Conservation (phyloP, 2,888 invertebrate genomes). For the Cecidostiba fungosa region DNA sequence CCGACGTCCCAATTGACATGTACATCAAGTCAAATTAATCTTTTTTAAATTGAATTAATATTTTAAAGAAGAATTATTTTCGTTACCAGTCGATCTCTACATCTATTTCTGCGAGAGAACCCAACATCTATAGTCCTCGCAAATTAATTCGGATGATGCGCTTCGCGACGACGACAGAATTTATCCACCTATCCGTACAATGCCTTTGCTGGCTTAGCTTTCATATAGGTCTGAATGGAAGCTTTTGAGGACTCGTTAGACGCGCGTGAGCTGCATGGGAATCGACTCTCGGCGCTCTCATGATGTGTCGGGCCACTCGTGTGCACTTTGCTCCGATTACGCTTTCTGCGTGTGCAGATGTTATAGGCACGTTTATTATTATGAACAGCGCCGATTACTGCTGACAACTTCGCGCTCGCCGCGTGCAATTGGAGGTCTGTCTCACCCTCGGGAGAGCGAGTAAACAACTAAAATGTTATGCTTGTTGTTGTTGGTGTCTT, state of each 20-base stretch:
- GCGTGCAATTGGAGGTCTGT: not conserved
- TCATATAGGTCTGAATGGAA: conserved; percentile 62
- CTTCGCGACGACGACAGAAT: not conserved
- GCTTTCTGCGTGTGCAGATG: not conserved
- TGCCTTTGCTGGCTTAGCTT: not conserved
- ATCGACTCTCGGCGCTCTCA: conserved; percentile 24
- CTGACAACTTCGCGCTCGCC: not conserved
- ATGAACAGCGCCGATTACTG: not conserved
- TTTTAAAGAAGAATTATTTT: no score
- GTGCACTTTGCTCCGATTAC: conserved; percentile 27
- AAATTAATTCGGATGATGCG: conserved; percentile 12
- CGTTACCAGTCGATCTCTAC: not conserved
- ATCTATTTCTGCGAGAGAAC: not conserved
- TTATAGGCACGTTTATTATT: not conserved
- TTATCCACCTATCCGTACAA: not conserved
- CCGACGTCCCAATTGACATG: not conserved
- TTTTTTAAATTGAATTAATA: no score
- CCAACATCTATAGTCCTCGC: not conserved
- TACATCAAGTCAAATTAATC: not conserved
- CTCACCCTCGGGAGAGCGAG: not conserved
- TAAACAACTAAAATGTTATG: not conserved
- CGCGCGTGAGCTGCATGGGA: conserved; percentile 73
- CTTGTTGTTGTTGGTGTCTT: no score
- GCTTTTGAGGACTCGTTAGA: conserved; percentile 72
- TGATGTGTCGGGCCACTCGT: not conserved